These are phyloP conservation scores for Ploceus nigricollis DNA, from an alignment of 2,113 vertebrate genomes.

Conservation along the genomic window DNA sequence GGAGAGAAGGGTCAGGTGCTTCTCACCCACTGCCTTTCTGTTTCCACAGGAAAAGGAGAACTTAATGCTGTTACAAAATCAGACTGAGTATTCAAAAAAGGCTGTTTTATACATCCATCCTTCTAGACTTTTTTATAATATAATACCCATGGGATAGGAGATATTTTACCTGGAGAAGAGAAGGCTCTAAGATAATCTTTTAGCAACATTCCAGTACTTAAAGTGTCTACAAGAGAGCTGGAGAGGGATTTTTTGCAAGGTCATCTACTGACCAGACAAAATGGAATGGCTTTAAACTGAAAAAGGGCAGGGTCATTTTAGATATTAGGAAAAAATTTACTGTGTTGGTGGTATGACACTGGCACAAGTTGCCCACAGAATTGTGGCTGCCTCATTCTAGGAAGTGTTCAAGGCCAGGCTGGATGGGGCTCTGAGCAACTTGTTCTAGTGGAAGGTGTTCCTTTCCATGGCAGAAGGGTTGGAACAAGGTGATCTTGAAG, in stretches of 20 bases:
- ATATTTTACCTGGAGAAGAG: not conserved
- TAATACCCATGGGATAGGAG: not conserved
- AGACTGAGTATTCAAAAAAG: not conserved
- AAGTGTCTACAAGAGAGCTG: not conserved
- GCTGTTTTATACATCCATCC: not conserved
- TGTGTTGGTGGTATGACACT: not conserved
- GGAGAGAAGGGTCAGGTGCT: not conserved
- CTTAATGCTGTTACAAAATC: not conserved
- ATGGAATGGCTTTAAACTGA: not conserved
- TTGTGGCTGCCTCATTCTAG: not conserved
- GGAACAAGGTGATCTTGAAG: not conserved
- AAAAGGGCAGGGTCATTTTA: not conserved
- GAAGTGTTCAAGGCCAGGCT: not conserved
- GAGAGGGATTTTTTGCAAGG: not conserved
- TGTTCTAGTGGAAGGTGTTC: not conserved
- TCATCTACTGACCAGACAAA: not conserved
- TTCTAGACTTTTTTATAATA: not conserved
- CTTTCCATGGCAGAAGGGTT: not conserved
- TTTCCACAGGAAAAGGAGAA: not conserved
- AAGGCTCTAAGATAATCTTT: not conserved
- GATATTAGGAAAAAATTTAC: not conserved
- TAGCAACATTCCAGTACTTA: not conserved
- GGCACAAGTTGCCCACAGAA: not conserved
- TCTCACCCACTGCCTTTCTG: not conserved
- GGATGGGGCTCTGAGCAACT: not conserved